phyloP scores from a whole-genome alignment of 2,113 vertebrate species.

The Abramis brama region DNA sequence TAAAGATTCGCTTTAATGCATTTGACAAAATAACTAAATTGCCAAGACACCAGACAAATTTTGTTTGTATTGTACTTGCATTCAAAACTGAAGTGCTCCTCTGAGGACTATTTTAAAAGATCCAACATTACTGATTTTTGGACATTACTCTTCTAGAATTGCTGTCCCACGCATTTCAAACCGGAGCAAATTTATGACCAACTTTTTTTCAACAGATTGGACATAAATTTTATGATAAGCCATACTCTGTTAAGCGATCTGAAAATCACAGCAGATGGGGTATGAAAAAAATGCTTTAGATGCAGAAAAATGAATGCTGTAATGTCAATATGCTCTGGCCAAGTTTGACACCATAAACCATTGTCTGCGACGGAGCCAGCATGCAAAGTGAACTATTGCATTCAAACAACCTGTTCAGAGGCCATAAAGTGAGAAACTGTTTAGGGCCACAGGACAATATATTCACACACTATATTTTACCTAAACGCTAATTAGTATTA shows the following conservation, averaged over 20 bases:
- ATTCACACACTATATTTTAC: not conserved
- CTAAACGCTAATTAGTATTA: not conserved
- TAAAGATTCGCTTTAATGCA: not conserved
- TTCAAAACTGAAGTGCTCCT: conserved; percentile 11
- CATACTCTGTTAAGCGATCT: conserved; percentile 14
- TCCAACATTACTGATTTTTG: not conserved
- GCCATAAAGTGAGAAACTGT: conserved; percentile 34
- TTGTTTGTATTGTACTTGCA: not conserved
- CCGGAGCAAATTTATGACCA: conserved; percentile 15
- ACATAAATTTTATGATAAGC: conserved; percentile 46
- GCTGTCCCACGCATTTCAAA: not conserved
- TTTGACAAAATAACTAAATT: conserved; percentile 8
- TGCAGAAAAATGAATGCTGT: conserved; percentile 28
- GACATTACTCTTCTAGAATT: conserved; percentile 17
- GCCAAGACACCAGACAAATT: not conserved
- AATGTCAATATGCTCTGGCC: conserved; percentile 36
- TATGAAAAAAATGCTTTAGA: conserved; percentile 41
- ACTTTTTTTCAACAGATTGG: conserved; percentile 32
- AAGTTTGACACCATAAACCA: conserved; percentile 33
- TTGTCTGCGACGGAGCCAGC: conserved; percentile 28
- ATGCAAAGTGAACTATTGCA: conserved; percentile 32
- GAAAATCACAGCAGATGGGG: conserved; percentile 54
- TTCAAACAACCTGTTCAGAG: conserved; percentile 46
- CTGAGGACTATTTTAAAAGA: not conserved
- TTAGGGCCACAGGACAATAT: not conserved